phyloP scores from a whole-genome alignment of 2,888 invertebrate genomes.

The Beris morrisii region DNA sequence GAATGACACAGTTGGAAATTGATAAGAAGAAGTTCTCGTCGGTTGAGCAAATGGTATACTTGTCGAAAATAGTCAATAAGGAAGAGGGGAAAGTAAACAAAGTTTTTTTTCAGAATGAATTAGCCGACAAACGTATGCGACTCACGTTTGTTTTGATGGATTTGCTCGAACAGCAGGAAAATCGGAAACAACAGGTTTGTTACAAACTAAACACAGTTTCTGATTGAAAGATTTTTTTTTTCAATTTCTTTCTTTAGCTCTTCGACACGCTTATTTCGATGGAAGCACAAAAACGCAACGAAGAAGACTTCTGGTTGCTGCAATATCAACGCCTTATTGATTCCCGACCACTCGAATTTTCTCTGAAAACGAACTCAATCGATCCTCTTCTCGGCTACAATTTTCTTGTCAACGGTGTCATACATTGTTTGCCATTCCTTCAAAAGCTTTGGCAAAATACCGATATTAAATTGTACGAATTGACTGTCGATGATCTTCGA shows the following conservation, averaged over 20 bases:
- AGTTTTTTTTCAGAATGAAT: conserved; percentile 60
- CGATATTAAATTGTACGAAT: conserved; percentile 46
- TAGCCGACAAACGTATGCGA: conserved; percentile 68
- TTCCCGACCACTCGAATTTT: conserved; percentile 68
- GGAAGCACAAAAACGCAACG: conserved; percentile 62
- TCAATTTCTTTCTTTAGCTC: conserved; percentile 57
- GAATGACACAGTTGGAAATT: conserved; percentile 72
- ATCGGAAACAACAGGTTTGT: conserved; percentile 57
- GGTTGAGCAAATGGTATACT: conserved; percentile 65
- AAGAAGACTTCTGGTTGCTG: conserved; percentile 70
- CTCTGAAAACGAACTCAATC: conserved; percentile 64
- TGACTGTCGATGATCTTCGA: conserved; percentile 62
- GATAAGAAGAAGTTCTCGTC: conserved; percentile 69
- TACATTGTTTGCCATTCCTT: conserved; percentile 76
- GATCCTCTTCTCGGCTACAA: conserved; percentile 70
- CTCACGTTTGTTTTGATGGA: conserved; percentile 69
- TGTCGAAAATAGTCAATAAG: background rate
- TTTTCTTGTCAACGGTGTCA: conserved; percentile 70
- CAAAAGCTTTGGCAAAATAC: conserved; percentile 44
- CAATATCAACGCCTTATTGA: conserved; percentile 84
- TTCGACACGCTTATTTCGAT: conserved; percentile 70
- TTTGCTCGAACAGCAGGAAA: conserved; percentile 68
- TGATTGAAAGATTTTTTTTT: too few species aligned
- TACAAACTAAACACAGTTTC: too few species aligned
- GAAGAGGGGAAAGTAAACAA: background rate